Evolutionary conservation across 2,888 invertebrate genomes (phyloP).

Genomic region (Crioceris asparagi): DNA sequence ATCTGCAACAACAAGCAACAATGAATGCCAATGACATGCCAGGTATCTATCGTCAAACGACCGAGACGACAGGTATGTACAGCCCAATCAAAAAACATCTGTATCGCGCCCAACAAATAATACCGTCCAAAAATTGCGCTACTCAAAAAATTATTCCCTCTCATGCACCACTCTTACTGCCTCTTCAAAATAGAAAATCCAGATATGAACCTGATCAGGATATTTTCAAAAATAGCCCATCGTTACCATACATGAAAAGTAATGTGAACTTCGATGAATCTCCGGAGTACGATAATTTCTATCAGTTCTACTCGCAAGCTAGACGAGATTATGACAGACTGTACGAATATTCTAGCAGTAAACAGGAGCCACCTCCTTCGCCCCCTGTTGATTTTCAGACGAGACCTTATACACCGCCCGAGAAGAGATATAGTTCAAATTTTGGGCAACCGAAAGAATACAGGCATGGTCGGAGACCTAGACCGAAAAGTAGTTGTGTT

Average conservation of each 20-base stretch:
- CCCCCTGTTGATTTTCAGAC: slow-evolving; percentile 4
- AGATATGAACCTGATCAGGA: slow-evolving; percentile 17
- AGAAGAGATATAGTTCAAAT: slow-evolving; percentile 33
- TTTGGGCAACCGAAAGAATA: slow-evolving; percentile 24
- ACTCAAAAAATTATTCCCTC: slow-evolving; percentile 33
- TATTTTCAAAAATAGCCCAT: slow-evolving; percentile 27
- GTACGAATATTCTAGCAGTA: background rate
- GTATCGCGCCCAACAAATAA: slow-evolving; percentile 31
- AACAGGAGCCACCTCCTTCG: slow-evolving; percentile 5
- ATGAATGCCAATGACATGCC: slow-evolving; percentile 26
- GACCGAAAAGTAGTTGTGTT: slow-evolving; percentile 31
- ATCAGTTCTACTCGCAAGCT: slow-evolving; percentile 7
- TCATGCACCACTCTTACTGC: slow-evolving; percentile 23
- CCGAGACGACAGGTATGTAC: slow-evolving; percentile 39
- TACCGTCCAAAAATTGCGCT: slow-evolving; percentile 36
- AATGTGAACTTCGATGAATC: slow-evolving; percentile 6
- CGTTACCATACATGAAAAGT: slow-evolving; percentile 27
- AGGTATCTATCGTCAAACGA: slow-evolving; percentile 36
- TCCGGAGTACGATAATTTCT: slow-evolving; percentile 7
- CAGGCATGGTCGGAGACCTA: slow-evolving; percentile 11
- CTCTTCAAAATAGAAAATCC: slow-evolving; percentile 16
- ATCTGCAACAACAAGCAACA: slow-evolving; percentile 30
- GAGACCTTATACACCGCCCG: slow-evolving; percentile 32
- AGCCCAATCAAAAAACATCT: slow-evolving; percentile 34
- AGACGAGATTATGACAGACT: slow-evolving; percentile 3